These are phyloP conservation scores for Leptinotarsa defecta DNA, from an alignment of 1,140 invertebrate genomes.

Conservation along the genomic window DNA sequence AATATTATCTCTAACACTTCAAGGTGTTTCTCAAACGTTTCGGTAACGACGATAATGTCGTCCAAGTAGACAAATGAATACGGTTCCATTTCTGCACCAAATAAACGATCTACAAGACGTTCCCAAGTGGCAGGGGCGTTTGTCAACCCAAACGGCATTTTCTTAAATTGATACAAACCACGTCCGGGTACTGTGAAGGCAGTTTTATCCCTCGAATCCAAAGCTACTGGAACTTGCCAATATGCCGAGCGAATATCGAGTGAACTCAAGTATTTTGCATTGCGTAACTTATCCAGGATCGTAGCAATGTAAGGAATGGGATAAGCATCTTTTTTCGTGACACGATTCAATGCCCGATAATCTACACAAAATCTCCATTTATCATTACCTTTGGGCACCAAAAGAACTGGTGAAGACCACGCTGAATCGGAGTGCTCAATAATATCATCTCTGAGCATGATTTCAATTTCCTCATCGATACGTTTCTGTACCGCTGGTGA, in stretches of 20 bases:
- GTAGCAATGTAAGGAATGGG: slow-evolving; percentile 40
- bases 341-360: slow-evolving; percentile 42
- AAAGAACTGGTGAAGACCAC: slow-evolving; percentile 48
- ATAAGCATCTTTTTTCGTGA: slow-evolving; percentile 47
- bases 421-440: slow-evolving; percentile 39
- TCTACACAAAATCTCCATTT: slow-evolving; percentile 38
- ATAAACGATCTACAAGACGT: slow-evolving; percentile 48
- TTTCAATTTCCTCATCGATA: slow-evolving; percentile 14
- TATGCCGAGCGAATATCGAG: slow-evolving; percentile 18
- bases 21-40: slow-evolving; percentile 33
- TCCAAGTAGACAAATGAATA: slow-evolving; percentile 48
- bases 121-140: slow-evolving; percentile 48
- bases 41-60: slow-evolving; percentile 42
- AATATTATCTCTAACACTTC: slow-evolving; percentile 36
- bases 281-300: slow-evolving; percentile 47
- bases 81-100: slow-evolving; percentile 41
- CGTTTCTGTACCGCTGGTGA: slow-evolving; percentile 7
- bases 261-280: slow-evolving; percentile 7
- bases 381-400: slow-evolving; percentile 38
- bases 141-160: slow-evolving; percentile 47
- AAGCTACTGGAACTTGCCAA: slow-evolving; percentile 12
- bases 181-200: slow-evolving; percentile 45
- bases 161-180: slow-evolving; percentile 49
- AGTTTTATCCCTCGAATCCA: slow-evolving; percentile 11
- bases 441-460: slow-evolving; percentile 9